A percentile compares a stretch with the other conserved stretches of the same genome.
These are phyloP conservation scores for Timandra comae DNA, from an alignment of 2,888 invertebrate species.

Conservation along the genomic window DNA sequence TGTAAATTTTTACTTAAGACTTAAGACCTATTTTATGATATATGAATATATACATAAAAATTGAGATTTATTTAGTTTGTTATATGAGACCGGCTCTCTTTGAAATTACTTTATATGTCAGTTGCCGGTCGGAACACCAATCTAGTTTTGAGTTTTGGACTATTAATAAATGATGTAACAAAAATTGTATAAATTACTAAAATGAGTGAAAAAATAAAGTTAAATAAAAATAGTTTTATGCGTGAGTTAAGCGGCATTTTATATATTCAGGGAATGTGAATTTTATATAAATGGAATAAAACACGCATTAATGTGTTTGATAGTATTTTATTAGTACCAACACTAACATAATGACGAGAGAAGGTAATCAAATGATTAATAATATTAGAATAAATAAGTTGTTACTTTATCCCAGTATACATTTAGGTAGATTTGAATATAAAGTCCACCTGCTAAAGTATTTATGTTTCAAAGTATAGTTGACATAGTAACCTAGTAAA, in stretches of 20 bases:
- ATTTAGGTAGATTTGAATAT: too few relatives aligned
- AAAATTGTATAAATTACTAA: constrained; percentile 23
- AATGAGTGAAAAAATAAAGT: constrained; percentile 14
- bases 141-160: too few relatives aligned
- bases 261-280: constrained; percentile 37
- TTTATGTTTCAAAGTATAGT: too few relatives aligned
- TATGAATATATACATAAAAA: constrained; percentile 20
- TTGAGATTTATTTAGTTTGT: too few relatives aligned
- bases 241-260: constrained; percentile 39
- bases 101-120: background rate
- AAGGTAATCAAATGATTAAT: background rate
- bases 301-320: constrained; percentile 24
- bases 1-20: constrained; percentile 59
- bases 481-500: too few relatives aligned
- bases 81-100: background rate
- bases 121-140: constrained; percentile 3
- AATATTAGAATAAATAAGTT: too few relatives aligned
- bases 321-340: constrained; percentile 7
- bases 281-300: constrained; percentile 54
- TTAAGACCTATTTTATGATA: constrained; percentile 29
- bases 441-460: too few relatives aligned
- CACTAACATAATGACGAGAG: background rate
- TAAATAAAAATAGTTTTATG: constrained; percentile 40
- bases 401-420: too few relatives aligned
- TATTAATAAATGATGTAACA: constrained; percentile 7